phyloP scores from a whole-genome alignment of 2,113 vertebrate species.

The Irena cyanogastra region DNA sequence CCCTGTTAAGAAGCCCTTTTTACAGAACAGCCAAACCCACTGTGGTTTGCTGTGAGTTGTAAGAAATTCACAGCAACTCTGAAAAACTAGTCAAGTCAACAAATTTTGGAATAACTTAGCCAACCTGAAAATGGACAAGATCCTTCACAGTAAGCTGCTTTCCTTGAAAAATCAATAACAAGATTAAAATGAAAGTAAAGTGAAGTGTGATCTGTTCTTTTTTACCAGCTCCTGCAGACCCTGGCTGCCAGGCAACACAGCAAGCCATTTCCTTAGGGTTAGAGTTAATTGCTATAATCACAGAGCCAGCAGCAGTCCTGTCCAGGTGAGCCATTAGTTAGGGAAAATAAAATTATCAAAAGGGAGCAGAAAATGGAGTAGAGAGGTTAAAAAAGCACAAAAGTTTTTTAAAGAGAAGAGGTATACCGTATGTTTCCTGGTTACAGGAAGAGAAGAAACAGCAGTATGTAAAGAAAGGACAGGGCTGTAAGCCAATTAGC shows the following conservation, averaged over 20 bases:
- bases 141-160: background rate
- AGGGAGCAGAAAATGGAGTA: background rate
- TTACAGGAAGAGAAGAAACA: constrained; percentile 39
- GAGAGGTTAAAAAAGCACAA: constrained; percentile 43
- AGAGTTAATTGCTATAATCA: constrained; percentile 63
- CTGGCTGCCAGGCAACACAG: constrained; percentile 28
- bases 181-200: constrained; percentile 35
- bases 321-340: constrained; percentile 65
- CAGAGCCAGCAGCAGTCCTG: constrained; percentile 51
- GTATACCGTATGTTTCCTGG: background rate
- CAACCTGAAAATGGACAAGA: background rate
- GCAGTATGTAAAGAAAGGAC: background rate
- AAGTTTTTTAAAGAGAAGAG: constrained; percentile 6
- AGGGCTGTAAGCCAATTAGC: background rate
- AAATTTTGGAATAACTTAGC: constrained; percentile 19
- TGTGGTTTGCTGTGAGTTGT: background rate
- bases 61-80: background rate
- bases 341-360: constrained; percentile 33
- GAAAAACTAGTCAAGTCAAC: background rate
- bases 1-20: background rate
- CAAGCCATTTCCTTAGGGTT: constrained; percentile 26
- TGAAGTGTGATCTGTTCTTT: background rate
- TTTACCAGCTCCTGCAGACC: constrained; percentile 10
- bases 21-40: background rate
- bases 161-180: constrained; percentile 47